Evolutionary conservation across 2,113 vertebrate genomes (phyloP).

Genomic region (Narcine bancroftii): DNA sequence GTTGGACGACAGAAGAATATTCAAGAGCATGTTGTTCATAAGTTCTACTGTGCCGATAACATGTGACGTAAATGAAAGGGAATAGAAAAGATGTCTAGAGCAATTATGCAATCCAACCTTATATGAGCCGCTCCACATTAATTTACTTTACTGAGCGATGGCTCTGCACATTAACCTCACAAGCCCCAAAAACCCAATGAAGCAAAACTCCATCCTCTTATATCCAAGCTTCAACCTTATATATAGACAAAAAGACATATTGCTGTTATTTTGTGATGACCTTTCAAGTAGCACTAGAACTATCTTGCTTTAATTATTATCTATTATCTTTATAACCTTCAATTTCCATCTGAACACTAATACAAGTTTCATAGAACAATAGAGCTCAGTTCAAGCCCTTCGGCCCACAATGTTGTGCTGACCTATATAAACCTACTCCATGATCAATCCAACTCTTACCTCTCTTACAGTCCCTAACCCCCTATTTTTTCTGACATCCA

Average conservation of each 20-base stretch:
- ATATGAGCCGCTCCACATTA: background rate
- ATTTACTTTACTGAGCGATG: background rate
- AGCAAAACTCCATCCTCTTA: background rate
- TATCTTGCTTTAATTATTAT: background rate
- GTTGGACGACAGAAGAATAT: background rate
- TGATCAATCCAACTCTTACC: too few species aligned
- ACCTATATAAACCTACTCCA: too few species aligned
- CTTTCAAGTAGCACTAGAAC: background rate
- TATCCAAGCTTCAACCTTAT: background rate
- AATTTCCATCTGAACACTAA: background rate
- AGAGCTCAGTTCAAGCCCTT: too few species aligned
- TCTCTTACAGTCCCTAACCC: too few species aligned
- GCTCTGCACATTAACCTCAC: background rate
- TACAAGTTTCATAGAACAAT: background rate
- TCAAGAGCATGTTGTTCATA: too few species aligned
- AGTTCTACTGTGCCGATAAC: background rate
- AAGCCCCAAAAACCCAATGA: background rate
- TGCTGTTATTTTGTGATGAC: background rate
- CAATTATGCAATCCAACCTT: background rate
- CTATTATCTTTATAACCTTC: constrained; percentile 1
- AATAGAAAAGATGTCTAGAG: background rate
- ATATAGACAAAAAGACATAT: background rate
- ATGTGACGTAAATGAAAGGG: background rate
- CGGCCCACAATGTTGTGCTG: too few species aligned
- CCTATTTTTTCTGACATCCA: too few species aligned